Conservation (phyloP, 2,113 vertebrate species). For the Aegypius monachus region DNA sequence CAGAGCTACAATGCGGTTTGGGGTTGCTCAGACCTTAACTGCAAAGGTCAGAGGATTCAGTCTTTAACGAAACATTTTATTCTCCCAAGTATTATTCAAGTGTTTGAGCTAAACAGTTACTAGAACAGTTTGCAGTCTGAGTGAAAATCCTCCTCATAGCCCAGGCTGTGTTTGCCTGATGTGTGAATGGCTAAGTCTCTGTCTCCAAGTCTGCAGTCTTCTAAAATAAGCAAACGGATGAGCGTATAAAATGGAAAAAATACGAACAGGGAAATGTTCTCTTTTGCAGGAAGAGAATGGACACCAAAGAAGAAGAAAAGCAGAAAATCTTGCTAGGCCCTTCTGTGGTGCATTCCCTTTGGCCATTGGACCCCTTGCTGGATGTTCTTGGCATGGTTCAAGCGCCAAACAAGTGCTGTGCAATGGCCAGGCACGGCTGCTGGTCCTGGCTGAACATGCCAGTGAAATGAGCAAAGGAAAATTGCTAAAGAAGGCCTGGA, state of each 20-base stretch:
- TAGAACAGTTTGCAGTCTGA: not conserved
- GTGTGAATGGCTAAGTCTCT: not conserved
- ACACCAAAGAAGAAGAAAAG: not conserved
- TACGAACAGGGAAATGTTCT: not conserved
- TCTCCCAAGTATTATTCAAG: not conserved
- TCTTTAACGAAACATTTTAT: not conserved
- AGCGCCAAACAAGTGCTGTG: not conserved
- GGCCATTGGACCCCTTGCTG: not conserved
- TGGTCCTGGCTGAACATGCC: not conserved
- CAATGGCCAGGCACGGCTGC: not conserved
- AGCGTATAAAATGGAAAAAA: not conserved
- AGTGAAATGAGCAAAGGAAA: not conserved
- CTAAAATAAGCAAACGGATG: not conserved
- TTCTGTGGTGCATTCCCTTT: not conserved
- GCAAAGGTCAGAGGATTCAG: not conserved
- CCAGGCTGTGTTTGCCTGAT: not conserved
- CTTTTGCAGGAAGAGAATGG: not conserved
- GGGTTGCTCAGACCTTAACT: not conserved
- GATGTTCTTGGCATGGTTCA: not conserved
- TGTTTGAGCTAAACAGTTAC: not conserved
- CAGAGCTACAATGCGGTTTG: not conserved
- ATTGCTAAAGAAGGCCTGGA: not conserved
- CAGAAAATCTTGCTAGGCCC: not conserved
- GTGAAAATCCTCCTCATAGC: not conserved
- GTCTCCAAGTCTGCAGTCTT: not conserved